A percentile compares a stretch with the other conserved stretches of the same genome.
These are phyloP conservation scores for Erythrocercus mccallii DNA, from an alignment of 2,113 vertebrate genomes.

Conservation along the genomic window DNA sequence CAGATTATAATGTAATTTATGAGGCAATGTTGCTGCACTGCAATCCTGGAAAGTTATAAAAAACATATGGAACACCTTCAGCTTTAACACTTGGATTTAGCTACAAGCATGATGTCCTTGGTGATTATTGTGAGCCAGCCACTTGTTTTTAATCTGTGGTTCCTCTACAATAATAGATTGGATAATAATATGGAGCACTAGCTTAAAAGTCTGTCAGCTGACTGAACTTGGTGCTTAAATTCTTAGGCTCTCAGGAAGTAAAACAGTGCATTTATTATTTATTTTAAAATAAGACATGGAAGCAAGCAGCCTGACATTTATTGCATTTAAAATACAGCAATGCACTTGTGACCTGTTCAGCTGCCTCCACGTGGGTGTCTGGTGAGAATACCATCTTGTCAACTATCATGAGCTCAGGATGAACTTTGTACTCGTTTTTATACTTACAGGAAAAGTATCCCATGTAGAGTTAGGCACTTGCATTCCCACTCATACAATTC, in stretches of 20 bases:
- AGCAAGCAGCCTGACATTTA: neutral
- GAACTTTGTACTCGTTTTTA: neutral
- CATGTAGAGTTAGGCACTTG: neutral
- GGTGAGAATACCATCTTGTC: neutral
- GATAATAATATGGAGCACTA: neutral
- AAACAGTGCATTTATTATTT: neutral
- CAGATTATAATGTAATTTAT: neutral
- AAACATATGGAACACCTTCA: neutral
- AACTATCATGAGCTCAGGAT: neutral
- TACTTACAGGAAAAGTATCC: neutral
- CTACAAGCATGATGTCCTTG: neutral
- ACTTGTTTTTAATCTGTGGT: neutral
- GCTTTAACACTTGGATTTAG: neutral
- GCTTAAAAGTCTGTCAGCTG: neutral
- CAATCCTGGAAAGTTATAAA: neutral
- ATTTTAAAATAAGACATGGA: neutral
- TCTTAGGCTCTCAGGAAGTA: neutral
- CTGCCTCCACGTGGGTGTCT: neutral
- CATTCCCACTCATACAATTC: neutral
- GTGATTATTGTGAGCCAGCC: neutral
- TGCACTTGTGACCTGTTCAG: neutral
- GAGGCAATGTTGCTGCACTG: neutral
- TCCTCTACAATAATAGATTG: neutral
- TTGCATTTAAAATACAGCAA: neutral
- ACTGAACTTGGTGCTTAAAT: neutral